phyloP scores from a whole-genome alignment of 2,113 vertebrate species.

The Chionomys nivalis region DNA sequence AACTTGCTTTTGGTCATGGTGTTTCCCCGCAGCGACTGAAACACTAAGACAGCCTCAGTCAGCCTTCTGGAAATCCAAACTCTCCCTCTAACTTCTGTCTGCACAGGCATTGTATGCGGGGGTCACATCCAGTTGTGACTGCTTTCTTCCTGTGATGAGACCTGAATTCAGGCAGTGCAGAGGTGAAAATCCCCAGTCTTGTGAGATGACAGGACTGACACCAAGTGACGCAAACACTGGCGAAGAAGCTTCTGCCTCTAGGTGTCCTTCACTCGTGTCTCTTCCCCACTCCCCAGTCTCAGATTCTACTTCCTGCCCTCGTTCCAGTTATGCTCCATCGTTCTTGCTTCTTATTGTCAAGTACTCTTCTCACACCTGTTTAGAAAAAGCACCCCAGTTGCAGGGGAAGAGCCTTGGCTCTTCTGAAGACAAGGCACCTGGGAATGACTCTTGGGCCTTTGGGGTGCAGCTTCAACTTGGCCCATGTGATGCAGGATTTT shows the following conservation, averaged over 20 bases:
- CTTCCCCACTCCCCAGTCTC: background rate
- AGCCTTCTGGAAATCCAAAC: background rate
- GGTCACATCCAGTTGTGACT: background rate
- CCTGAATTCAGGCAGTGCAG: background rate
- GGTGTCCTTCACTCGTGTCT: background rate
- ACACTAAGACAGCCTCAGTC: background rate
- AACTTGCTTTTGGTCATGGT: background rate
- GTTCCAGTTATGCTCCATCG: background rate
- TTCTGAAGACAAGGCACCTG: background rate
- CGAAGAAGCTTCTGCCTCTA: background rate
- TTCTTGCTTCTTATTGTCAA: background rate
- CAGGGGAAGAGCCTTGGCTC: background rate
- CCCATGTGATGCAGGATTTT: background rate
- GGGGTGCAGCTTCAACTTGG: background rate
- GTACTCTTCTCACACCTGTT: background rate
- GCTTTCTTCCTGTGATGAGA: background rate
- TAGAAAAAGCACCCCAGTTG: background rate
- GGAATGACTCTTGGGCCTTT: too few relatives aligned
- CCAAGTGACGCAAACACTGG: background rate
- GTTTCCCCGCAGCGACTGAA: background rate
- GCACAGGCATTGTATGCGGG: background rate
- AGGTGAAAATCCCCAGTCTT: background rate
- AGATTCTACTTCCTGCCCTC: background rate
- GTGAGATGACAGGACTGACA: background rate
- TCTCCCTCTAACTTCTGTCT: background rate